Evolutionary conservation across 1,140 invertebrate species (phyloP).

Genomic region (Tribolium madens): DNA sequence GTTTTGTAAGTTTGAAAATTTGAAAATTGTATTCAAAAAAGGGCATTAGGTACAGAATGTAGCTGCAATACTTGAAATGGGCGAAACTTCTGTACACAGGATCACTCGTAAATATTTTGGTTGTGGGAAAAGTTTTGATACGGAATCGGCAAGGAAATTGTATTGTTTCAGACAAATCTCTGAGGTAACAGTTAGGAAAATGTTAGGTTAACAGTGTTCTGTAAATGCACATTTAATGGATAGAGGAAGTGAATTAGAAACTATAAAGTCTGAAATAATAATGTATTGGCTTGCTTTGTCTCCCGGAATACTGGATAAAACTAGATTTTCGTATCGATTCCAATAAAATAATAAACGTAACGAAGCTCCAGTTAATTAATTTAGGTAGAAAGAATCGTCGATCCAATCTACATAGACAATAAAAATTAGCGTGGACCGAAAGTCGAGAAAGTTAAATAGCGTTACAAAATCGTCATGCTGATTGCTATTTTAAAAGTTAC

Average conservation of each 20-base stretch:
- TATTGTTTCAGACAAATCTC: background rate
- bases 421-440: background rate
- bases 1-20: background rate
- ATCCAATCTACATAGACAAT: background rate
- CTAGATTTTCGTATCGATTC: slow-evolving; percentile 1
- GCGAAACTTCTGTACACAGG: background rate
- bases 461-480: slow-evolving; percentile 31
- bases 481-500: slow-evolving; percentile 24
- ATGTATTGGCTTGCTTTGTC: background rate
- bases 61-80: background rate
- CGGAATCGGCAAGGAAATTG: background rate
- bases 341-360: background rate
- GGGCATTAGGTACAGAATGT: background rate
- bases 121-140: background rate
- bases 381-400: background rate
- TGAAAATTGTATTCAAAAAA: background rate
- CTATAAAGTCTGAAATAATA: background rate
- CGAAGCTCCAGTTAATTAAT: background rate
- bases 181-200: background rate
- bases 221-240: background rate
- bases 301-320: background rate
- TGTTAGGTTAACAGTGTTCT: background rate
- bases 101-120: background rate
- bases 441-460: slow-evolving; percentile 30
- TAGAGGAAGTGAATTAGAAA: background rate